Evolutionary conservation across 2,797 vertebrate genomes (phyloP).

Genomic region (Parotocinclus haroldoi): DNA sequence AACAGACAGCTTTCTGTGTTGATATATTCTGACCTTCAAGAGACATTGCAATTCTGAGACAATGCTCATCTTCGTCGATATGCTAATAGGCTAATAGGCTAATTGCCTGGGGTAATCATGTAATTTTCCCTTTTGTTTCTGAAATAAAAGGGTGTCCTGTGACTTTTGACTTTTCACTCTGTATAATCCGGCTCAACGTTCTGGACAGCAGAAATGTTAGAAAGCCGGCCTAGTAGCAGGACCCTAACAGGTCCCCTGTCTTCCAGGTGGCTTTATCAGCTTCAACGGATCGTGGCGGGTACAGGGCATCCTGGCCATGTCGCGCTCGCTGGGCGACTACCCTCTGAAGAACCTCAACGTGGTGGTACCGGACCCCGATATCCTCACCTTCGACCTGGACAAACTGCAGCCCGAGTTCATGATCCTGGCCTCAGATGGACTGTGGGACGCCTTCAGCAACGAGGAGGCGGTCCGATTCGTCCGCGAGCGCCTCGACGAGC

Average conservation of each 20-base stretch:
- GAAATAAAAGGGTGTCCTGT: no score
- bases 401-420: constrained; percentile 98
- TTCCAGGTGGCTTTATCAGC: constrained; percentile 93
- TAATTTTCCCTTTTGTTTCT: no score
- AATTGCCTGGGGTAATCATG: no score
- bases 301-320: constrained; percentile 98
- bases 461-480: constrained; percentile 96
- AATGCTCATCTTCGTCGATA: no score
- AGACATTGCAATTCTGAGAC: no score
- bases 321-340: constrained; percentile 95
- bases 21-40: no score
- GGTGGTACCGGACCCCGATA: constrained; percentile 92
- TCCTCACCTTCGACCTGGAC: constrained; percentile 95
- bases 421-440: constrained; percentile 94
- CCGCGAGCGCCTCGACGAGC: constrained; percentile 93
- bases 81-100: no score
- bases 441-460: constrained; percentile 98
- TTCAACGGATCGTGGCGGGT: constrained; percentile 98
- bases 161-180: no score
- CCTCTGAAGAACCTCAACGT: constrained; percentile 97
- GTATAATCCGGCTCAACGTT: no score
- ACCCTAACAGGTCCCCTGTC: not conserved
- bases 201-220: no score
- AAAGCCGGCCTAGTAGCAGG: no score
- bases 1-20: no score